Percentiles rank a stretch among this genome's conserved stretches.
These are phyloP conservation scores for Ictidomys tridecemlineatus DNA, from an alignment of 2,113 vertebrate genomes.

Conservation along the genomic window DNA sequence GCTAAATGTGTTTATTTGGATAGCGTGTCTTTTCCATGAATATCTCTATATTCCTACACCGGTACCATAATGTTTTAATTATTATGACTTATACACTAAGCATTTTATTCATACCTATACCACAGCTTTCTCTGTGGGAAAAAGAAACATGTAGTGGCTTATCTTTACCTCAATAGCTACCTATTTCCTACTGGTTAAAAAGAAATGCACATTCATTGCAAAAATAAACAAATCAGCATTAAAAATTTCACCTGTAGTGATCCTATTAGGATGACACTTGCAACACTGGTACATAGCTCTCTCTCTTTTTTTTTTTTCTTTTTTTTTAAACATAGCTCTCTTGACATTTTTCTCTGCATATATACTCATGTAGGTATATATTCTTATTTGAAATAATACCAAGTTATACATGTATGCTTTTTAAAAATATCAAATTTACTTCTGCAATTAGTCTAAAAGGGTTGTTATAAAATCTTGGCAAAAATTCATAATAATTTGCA, in stretches of 20 bases:
- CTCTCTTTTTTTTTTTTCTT: too few relatives aligned
- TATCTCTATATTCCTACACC: background rate
- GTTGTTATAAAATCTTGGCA: slow-evolving; percentile 38
- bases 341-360: background rate
- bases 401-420: background rate
- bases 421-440: background rate
- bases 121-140: background rate
- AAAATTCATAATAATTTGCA: slow-evolving; percentile 13
- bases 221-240: background rate
- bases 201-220: background rate
- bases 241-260: background rate
- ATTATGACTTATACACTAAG: background rate
- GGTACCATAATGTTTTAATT: background rate
- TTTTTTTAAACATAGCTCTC: background rate
- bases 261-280: background rate
- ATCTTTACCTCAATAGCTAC: background rate
- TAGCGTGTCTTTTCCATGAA: slow-evolving; percentile 58
- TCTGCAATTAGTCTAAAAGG: background rate
- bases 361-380: background rate
- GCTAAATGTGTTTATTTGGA: background rate
- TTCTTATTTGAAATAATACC: background rate
- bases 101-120: slow-evolving; percentile 10
- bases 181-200: slow-evolving; percentile 40
- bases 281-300: background rate
- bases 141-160: slow-evolving; percentile 10